phyloP scores from a whole-genome alignment of 2,888 invertebrate species.

The Acholoe squamosa region DNA sequence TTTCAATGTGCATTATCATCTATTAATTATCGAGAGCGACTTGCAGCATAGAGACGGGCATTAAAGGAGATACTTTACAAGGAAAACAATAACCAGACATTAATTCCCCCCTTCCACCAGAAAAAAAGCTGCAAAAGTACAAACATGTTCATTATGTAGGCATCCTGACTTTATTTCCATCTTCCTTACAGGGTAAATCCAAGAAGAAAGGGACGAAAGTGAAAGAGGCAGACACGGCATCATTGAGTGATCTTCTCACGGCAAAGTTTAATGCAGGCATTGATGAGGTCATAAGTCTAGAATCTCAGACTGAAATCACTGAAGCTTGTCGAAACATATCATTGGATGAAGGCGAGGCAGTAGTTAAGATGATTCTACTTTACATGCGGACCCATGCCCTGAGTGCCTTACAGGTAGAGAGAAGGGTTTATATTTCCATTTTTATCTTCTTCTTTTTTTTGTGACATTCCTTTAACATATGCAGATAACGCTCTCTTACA shows the following conservation, averaged over 20 bases:
- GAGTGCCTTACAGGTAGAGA: not conserved
- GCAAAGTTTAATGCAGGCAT: not conserved
- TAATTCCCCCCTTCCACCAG: no score
- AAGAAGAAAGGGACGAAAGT: not conserved
- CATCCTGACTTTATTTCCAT: no score
- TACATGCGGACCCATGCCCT: conserved; percentile 23
- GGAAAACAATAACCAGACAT: no score
- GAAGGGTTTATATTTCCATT: no score
- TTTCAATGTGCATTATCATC: not conserved
- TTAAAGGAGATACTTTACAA: no score
- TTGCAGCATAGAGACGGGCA: no score
- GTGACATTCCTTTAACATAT: no score
- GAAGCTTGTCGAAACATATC: not conserved
- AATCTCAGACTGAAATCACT: not conserved
- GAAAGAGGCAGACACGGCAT: not conserved
- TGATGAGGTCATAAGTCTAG: not conserved
- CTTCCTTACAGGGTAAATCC: not conserved
- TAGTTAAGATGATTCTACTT: not conserved
- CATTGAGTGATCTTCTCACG: not conserved
- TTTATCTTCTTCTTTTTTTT: no score
- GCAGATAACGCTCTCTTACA: no score
- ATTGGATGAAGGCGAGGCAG: conserved; percentile 8
- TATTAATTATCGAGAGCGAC: no score
- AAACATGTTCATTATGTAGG: no score
- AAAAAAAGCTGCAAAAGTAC: no score